Conservation (phyloP, 2,888 invertebrate genomes). For the Leucophora obtusa region DNA sequence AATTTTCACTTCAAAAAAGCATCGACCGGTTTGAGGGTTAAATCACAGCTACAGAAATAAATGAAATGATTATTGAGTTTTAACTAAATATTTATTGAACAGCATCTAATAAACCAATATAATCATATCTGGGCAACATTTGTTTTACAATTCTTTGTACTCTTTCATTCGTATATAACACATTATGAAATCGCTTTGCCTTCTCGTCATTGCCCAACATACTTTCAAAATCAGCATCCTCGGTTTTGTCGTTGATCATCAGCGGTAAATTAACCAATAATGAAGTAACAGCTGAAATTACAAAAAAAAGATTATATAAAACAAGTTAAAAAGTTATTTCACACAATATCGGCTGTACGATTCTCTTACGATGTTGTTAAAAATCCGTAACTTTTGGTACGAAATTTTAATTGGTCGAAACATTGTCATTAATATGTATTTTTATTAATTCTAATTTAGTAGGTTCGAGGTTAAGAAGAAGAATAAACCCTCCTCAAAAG, state of each 20-base stretch:
- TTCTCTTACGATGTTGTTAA: too few species aligned
- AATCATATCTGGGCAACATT: slow-evolving; percentile 74
- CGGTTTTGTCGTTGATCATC: slow-evolving; percentile 71
- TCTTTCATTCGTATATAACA: slow-evolving; percentile 70
- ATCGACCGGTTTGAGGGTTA: too few species aligned
- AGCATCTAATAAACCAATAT: slow-evolving; percentile 72
- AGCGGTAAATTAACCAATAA: slow-evolving; percentile 46
- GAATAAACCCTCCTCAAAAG: too few species aligned
- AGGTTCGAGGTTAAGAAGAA: too few species aligned
- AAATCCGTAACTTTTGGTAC: too few species aligned
- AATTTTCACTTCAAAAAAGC: too few species aligned
- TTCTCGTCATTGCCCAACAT: slow-evolving; percentile 70
- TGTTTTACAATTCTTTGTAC: slow-evolving; percentile 71
- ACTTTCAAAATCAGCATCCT: slow-evolving; percentile 71
- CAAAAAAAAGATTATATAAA: not conserved
- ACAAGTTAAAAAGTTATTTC: too few species aligned
- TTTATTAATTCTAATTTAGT: too few species aligned
- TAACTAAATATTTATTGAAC: slow-evolving; percentile 52
- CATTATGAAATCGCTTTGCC: slow-evolving; percentile 66
- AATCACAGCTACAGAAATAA: not conserved
- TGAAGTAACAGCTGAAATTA: slow-evolving; percentile 46
- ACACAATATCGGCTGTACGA: too few species aligned
- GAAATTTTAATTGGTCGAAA: too few species aligned
- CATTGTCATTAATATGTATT: too few species aligned
- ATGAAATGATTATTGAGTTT: not conserved